Conservation (phyloP, 2,888 invertebrate species). For the Sinohyriopsis cumingii region DNA sequence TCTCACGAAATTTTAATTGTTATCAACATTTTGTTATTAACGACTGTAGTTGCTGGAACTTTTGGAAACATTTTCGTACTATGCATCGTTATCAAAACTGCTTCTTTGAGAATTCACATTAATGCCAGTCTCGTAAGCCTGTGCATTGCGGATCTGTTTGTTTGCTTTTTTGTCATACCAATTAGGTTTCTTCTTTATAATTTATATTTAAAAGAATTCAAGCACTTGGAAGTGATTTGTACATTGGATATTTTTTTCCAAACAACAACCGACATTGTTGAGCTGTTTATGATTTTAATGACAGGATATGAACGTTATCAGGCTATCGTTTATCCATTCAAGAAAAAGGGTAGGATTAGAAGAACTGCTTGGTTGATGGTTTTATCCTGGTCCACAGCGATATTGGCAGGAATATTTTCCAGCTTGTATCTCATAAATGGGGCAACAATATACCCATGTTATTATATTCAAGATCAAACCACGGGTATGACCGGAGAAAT, state of each 20-base stretch:
- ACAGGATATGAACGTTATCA: slow-evolving; percentile 59
- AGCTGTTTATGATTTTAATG: slow-evolving; percentile 45
- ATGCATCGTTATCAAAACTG: slow-evolving; percentile 14
- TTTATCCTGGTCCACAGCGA: slow-evolving; percentile 29
- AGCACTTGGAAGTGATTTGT: slow-evolving; percentile 18
- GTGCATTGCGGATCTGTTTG: slow-evolving; percentile 39
- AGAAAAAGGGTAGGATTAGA: slow-evolving; percentile 29
- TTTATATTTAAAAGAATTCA: not conserved
- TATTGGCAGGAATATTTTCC: slow-evolving; percentile 20
- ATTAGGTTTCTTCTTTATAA: slow-evolving; percentile 33
- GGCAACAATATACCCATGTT: slow-evolving; percentile 31
- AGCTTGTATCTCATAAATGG: slow-evolving; percentile 26
- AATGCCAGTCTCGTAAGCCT: slow-evolving; percentile 44
- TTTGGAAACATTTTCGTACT: slow-evolving; percentile 15
- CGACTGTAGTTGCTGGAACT: slow-evolving; percentile 8
- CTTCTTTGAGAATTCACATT: slow-evolving; percentile 42
- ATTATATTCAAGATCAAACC: slow-evolving; percentile 2
- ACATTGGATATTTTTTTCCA: slow-evolving; percentile 37
- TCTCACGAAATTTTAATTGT: too few species aligned
- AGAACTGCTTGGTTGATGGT: slow-evolving; percentile 24
- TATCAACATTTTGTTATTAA: too few species aligned
- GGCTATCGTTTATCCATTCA: slow-evolving; percentile 55
- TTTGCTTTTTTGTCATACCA: slow-evolving; percentile 43
- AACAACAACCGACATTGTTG: slow-evolving; percentile 44
- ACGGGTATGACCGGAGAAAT: slow-evolving; percentile 5